A percentile compares a stretch with the other conserved stretches of the same genome.
Conservation (phyloP, 2,113 vertebrate species). For the Psilopsiagon aymara region DNA sequence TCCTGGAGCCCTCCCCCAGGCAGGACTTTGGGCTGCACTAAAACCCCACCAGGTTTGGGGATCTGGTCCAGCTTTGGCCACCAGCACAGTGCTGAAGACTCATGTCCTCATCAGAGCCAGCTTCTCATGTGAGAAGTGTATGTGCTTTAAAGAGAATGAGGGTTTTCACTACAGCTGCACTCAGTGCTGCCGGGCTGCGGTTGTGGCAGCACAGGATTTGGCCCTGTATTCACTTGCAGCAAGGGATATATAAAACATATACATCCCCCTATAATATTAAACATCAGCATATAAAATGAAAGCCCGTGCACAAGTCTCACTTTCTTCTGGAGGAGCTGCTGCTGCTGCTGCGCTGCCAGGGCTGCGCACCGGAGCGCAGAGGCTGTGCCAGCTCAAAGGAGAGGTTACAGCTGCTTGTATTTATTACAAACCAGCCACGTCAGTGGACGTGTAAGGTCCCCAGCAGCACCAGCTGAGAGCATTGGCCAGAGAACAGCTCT, state of each 20-base stretch:
- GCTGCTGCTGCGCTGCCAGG: neutral
- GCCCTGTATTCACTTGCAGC: neutral
- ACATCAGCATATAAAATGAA: neutral
- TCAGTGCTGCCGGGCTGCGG: fast-evolving
- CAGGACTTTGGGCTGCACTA: neutral
- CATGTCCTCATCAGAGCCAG: neutral
- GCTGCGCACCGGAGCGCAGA: fast-evolving
- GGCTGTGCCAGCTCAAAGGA: neutral
- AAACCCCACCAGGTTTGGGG: neutral
- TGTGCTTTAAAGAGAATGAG: neutral
- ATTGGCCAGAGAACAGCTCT: neutral
- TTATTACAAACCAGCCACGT: neutral
- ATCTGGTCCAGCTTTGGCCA: neutral
- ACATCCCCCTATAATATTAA: neutral
- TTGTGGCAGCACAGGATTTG: neutral
- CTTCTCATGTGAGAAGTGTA: neutral
- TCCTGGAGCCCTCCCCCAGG: neutral
- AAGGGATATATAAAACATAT: neutral
- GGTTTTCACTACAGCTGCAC: neutral
- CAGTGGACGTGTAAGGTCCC: neutral
- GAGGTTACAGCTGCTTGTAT: neutral
- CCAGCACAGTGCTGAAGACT: neutral
- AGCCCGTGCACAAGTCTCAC: fast-evolving
- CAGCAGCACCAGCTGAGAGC: neutral
- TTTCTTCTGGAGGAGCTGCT: neutral